Conservation (phyloP, 1,140 invertebrate genomes). For the Coelopa frigida region DNA sequence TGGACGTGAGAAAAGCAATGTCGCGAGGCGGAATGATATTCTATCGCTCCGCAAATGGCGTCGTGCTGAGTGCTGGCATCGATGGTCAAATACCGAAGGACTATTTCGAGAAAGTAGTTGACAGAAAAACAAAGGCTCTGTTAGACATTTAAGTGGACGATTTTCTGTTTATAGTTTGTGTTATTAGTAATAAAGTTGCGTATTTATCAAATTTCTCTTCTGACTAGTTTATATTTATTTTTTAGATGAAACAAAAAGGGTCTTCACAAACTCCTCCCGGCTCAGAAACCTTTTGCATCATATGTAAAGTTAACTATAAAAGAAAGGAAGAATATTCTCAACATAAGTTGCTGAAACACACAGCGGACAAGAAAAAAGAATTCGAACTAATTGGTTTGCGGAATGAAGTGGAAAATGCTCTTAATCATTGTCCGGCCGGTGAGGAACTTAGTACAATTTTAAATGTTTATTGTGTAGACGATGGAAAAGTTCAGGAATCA, state of each 20-base stretch:
- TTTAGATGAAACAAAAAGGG: too few species aligned
- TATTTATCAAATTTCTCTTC: not conserved
- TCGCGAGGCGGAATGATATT: slow-evolving; percentile 55
- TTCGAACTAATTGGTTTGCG: not conserved
- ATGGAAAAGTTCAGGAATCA: slow-evolving; percentile 11
- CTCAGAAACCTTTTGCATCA: not conserved
- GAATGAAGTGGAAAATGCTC: slow-evolving; percentile 17
- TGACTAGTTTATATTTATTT: not conserved
- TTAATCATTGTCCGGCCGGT: slow-evolving; percentile 11
- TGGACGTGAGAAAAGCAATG: slow-evolving; percentile 57
- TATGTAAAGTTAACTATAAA: too few species aligned
- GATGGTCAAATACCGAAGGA: slow-evolving; percentile 53
- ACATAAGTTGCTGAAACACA: too few species aligned
- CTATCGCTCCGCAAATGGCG: slow-evolving; percentile 65
- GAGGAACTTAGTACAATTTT: slow-evolving; percentile 20
- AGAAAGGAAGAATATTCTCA: too few species aligned
- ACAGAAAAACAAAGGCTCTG: slow-evolving; percentile 16
- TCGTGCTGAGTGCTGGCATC: slow-evolving; percentile 61
- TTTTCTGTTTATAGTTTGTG: not conserved
- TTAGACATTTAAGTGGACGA: slow-evolving; percentile 12
- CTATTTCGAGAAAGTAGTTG: slow-evolving; percentile 53
- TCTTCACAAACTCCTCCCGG: not conserved
- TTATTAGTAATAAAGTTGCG: slow-evolving; percentile 1
- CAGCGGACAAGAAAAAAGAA: not conserved
- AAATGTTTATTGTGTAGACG: slow-evolving; percentile 18